Evolutionary conservation across 2,888 invertebrate genomes (phyloP).

Genomic region (Miltochrista miniata): DNA sequence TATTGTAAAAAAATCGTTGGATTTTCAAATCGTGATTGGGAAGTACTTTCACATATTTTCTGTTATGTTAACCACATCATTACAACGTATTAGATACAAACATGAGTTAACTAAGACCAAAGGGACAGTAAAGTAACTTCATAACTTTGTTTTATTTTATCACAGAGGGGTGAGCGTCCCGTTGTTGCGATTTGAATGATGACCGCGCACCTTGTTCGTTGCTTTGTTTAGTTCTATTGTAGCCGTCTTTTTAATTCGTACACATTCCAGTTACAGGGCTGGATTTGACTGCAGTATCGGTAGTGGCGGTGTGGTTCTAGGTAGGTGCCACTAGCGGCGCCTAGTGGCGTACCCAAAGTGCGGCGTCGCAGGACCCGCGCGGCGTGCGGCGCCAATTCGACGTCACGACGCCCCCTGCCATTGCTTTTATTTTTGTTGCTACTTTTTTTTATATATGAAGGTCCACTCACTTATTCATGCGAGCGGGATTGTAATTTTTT

Average conservation of each 20-base stretch:
- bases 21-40: no score
- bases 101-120: neutral
- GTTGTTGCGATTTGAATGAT: neutral
- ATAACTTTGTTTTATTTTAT: neutral
- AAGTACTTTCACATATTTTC: no score
- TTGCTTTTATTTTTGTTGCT: conserved; percentile 62
- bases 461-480: conserved; percentile 82
- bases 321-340: neutral
- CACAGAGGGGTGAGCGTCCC: neutral
- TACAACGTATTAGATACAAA: neutral
- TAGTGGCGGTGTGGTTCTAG: neutral
- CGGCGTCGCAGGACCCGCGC: conserved; percentile 14
- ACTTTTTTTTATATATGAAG: conserved; percentile 77
- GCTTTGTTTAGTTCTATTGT: neutral
- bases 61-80: no score
- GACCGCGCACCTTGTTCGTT: neutral
- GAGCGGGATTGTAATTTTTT: conserved; percentile 79
- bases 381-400: conserved; percentile 25
- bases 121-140: neutral
- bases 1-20: no score
- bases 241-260: neutral
- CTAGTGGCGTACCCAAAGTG: neutral
- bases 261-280: neutral
- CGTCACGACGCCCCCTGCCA: conserved; percentile 40
- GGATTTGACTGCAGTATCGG: neutral